These are phyloP conservation scores for Acipenser transmontanus DNA, from an alignment of 2,797 vertebrate species.

Conservation along the genomic window DNA sequence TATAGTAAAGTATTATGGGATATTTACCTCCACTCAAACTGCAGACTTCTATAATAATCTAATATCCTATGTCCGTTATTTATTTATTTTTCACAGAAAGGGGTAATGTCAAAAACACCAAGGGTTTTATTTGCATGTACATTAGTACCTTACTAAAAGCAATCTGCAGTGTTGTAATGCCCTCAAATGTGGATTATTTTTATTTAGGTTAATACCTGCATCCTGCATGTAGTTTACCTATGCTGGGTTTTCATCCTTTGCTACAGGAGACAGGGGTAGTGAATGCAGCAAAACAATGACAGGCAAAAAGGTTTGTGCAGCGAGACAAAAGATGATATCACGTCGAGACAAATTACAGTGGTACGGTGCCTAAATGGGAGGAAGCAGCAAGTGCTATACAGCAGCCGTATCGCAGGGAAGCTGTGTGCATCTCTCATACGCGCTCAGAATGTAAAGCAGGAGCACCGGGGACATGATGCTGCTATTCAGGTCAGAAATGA, in stretches of 20 bases:
- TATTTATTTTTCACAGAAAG: no score
- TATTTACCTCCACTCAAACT: no score
- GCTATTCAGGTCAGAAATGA: slow-evolving; percentile 53
- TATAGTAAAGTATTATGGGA: no score
- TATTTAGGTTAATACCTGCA: no score
- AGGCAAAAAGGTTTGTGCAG: slow-evolving; percentile 49
- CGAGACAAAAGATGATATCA: slow-evolving; percentile 53
- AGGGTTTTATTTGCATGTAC: no score
- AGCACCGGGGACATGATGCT: slow-evolving; percentile 26
- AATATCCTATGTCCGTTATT: no score
- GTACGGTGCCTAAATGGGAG: slow-evolving; percentile 46
- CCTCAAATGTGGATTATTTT: background rate
- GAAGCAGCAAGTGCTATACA: slow-evolving; percentile 44
- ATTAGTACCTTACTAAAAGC: no score
- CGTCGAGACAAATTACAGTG: slow-evolving; percentile 51
- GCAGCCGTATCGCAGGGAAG: slow-evolving; percentile 51
- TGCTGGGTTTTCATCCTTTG: background rate
- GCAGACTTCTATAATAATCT: no score
- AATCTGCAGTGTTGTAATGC: no score
- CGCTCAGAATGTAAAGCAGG: slow-evolving; percentile 64
- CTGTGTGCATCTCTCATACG: slow-evolving; percentile 55
- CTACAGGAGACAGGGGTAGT: background rate
- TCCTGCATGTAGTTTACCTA: background rate
- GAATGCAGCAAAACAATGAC: slow-evolving; percentile 31
- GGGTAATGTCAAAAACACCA: no score